Evolutionary conservation across 2,888 invertebrate genomes (phyloP).

Genomic region (Eupithecia vulgata): DNA sequence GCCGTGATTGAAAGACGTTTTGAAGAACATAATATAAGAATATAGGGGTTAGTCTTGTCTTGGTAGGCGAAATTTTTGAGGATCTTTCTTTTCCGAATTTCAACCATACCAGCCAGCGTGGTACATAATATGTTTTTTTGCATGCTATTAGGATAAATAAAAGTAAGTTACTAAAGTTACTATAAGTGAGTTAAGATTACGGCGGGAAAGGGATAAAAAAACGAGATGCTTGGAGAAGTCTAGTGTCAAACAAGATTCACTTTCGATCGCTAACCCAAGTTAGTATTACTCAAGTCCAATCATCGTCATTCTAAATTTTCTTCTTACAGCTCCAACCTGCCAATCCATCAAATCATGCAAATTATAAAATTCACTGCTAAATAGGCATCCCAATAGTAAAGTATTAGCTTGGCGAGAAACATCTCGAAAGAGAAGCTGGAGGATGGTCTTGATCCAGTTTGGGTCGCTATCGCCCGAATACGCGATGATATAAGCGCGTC

Average conservation of each 20-base stretch:
- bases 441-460: slow-evolving; percentile 36
- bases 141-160: background rate
- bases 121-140: background rate
- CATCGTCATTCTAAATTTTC: background rate
- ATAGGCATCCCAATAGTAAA: too few species aligned
- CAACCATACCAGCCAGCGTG: background rate
- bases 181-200: too few species aligned
- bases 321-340: background rate
- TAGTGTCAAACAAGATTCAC: slow-evolving; percentile 35
- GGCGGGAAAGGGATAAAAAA: background rate
- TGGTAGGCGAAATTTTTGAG: background rate
- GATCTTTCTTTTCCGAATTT: too few species aligned
- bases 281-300: background rate
- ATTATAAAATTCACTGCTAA: slow-evolving; percentile 30
- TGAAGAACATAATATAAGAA: background rate
- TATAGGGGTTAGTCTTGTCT: background rate
- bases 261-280: background rate
- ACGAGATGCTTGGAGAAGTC: slow-evolving; percentile 48
- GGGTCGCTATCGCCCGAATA: too few species aligned
- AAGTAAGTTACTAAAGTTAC: background rate
- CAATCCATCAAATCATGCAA: slow-evolving; percentile 20
- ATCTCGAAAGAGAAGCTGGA: slow-evolving; percentile 51
- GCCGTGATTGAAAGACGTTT: background rate
- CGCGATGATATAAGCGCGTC: too few species aligned
- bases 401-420: too few species aligned